A percentile compares a stretch with the other conserved stretches of the same genome.
Evolutionary conservation across 2,888 invertebrate genomes (phyloP).

Genomic region (Ecliptopera silaceata): DNA sequence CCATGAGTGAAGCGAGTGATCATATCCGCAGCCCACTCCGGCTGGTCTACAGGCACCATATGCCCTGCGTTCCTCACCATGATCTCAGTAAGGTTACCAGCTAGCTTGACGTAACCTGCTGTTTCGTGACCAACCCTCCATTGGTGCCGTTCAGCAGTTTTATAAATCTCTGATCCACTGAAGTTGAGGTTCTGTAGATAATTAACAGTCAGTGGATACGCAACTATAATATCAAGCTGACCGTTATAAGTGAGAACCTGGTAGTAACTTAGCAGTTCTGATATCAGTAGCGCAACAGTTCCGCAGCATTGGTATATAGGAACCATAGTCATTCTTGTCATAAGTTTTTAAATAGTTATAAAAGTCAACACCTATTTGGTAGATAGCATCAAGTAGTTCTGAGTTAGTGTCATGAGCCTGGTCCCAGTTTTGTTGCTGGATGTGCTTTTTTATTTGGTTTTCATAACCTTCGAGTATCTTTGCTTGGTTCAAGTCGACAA

Average conservation of each 20-base stretch:
- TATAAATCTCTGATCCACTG: conserved; percentile 85
- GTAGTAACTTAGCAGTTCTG: conserved; percentile 86
- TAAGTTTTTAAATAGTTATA: conserved; percentile 86
- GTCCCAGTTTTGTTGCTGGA: conserved; percentile 84
- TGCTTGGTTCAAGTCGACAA: conserved; percentile 85
- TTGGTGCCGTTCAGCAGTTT: conserved; percentile 84
- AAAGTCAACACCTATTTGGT: conserved; percentile 68
- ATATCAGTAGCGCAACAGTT: conserved; percentile 87
- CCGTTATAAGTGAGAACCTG: conserved; percentile 93
- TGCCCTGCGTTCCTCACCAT: conserved; percentile 92
- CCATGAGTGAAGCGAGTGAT: conserved; percentile 86
- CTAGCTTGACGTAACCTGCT: conserved; percentile 89
- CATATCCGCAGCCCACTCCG: conserved; percentile 89
- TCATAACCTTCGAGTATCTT: conserved; percentile 84
- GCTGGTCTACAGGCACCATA: conserved; percentile 91
- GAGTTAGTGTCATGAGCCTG: conserved; percentile 86
- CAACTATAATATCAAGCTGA: conserved; percentile 96
- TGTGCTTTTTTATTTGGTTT: conserved; percentile 81
- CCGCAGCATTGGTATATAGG: conserved; percentile 85
- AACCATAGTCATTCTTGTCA: conserved; percentile 69
- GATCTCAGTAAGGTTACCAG: conserved; percentile 87
- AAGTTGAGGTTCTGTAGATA: conserved; percentile 89
- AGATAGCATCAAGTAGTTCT: too few species aligned
- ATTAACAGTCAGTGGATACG: conserved; percentile 92
- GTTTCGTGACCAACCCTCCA: conserved; percentile 88